Conservation (phyloP, 2,113 vertebrate genomes). For the Baryphthengus martii region DNA sequence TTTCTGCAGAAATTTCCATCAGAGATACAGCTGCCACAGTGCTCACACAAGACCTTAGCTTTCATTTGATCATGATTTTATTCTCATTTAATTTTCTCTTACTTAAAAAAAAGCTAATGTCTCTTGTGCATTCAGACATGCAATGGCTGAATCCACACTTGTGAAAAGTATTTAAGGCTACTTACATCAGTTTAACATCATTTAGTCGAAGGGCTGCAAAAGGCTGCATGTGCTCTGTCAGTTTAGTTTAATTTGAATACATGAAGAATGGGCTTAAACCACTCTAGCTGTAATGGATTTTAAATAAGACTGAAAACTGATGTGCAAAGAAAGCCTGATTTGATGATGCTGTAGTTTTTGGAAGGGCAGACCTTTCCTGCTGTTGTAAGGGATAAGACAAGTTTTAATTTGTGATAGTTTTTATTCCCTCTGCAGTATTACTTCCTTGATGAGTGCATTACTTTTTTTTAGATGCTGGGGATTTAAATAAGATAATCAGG, state of each 20-base stretch:
- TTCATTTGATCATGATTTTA: not conserved
- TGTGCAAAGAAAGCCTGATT: not conserved
- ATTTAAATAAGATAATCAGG: not conserved
- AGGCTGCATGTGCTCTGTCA: not conserved
- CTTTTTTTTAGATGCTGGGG: not conserved
- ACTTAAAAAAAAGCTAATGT: not conserved
- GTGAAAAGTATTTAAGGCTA: not conserved
- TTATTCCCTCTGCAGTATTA: not conserved
- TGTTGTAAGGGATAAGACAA: not conserved
- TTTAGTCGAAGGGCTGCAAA: not conserved
- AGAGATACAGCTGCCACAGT: constrained; percentile 67
- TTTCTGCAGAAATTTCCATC: constrained; percentile 63
- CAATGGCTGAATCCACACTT: not conserved
- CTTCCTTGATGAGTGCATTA: not conserved
- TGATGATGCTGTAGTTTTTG: not conserved
- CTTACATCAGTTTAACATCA: not conserved
- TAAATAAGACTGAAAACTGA: not conserved
- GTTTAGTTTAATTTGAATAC: not conserved
- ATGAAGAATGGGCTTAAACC: not conserved
- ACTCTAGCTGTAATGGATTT: not conserved
- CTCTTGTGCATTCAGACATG: not conserved
- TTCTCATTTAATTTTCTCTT: not conserved
- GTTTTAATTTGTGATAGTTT: not conserved
- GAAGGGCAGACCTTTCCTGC: not conserved
- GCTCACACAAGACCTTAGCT: not conserved